A percentile compares a stretch with the other conserved stretches of the same genome.
These are phyloP conservation scores for Clangula hyemalis DNA, from an alignment of 2,797 vertebrate species.

Conservation along the genomic window DNA sequence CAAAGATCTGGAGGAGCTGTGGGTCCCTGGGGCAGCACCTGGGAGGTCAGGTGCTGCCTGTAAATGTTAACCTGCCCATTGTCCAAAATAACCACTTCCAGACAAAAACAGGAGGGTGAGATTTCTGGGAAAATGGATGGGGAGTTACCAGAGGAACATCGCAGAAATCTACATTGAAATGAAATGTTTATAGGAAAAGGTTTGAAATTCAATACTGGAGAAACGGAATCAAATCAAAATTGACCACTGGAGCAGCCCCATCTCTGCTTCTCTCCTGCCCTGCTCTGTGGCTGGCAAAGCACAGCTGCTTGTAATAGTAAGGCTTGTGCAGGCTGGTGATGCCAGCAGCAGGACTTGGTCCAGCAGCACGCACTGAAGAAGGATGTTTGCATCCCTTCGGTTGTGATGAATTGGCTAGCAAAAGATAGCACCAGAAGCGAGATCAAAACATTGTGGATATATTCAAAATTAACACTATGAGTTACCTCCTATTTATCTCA, in stretches of 20 bases:
- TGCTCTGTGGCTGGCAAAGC: neutral
- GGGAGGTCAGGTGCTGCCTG: neutral
- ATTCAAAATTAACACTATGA: neutral
- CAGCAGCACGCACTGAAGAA: neutral
- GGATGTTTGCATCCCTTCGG: neutral
- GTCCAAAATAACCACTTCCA: neutral
- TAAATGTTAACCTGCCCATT: neutral
- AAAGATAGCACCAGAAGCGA: neutral
- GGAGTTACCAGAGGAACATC: neutral
- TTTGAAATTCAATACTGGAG: neutral
- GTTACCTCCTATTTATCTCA: neutral
- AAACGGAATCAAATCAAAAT: rapidly evolving
- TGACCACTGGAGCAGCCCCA: rapidly evolving
- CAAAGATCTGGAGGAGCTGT: neutral
- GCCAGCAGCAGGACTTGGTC: neutral
- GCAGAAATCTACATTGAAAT: neutral
- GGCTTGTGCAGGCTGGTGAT: neutral
- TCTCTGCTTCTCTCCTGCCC: neutral
- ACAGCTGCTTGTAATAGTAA: neutral
- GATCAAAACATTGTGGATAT: neutral
- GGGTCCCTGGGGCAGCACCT: neutral
- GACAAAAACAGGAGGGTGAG: neutral
- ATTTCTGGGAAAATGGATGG: neutral
- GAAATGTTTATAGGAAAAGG: neutral
- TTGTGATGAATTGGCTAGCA: neutral